Percentiles rank a stretch among this genome's conserved stretches.
phyloP scores from a whole-genome alignment of 2,888 invertebrate species.

The Abrostola tripartita region DNA sequence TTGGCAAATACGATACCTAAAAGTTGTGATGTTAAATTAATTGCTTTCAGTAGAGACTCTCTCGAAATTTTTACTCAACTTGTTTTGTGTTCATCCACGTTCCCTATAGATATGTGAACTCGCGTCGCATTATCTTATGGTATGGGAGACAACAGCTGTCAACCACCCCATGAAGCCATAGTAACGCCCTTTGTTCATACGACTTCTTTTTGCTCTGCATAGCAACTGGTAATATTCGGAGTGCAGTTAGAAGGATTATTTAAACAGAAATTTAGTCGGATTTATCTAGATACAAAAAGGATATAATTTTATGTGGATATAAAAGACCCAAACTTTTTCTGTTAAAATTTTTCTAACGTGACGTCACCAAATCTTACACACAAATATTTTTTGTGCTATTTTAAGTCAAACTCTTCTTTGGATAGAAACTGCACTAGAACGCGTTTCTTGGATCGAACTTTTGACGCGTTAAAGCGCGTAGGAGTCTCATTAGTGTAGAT shows the following conservation, averaged over 20 bases:
- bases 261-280: no score
- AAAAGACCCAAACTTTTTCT: no score
- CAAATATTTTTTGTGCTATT: no score
- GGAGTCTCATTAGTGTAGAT: constrained; percentile 22
- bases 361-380: no score
- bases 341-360: no score
- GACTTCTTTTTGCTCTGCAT: constrained; percentile 7
- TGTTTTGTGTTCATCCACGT: background rate
- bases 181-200: constrained; percentile 31
- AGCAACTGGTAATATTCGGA: constrained; percentile 7
- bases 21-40: no score
- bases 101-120: background rate
- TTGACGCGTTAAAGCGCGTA: constrained; percentile 11
- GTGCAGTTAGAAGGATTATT: background rate
- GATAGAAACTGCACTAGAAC: background rate
- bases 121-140: background rate
- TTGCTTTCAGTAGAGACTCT: background rate
- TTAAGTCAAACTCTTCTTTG: background rate
- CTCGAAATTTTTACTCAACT: background rate
- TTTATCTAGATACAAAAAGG: no score
- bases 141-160: constrained; percentile 22
- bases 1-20: no score
- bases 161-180: constrained; percentile 37
- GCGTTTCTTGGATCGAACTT: constrained; percentile 6
- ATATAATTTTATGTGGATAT: no score